Percentiles rank a stretch among this genome's conserved stretches.
These are phyloP conservation scores for Drosophila cardini DNA, from an alignment of 1,140 invertebrate genomes.

Conservation along the genomic window DNA sequence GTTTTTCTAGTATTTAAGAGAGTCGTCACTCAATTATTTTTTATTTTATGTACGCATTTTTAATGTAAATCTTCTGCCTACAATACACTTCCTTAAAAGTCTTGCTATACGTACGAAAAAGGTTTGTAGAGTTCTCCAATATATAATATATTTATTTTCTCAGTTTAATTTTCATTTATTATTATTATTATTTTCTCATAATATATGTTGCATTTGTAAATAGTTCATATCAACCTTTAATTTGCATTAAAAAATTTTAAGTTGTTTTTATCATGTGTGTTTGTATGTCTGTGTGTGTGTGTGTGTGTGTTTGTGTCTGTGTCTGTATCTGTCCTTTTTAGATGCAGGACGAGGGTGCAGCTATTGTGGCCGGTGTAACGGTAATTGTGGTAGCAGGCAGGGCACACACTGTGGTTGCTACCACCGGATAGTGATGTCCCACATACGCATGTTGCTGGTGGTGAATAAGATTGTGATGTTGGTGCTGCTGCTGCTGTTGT, in stretches of 20 bases:
- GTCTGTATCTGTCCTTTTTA: constrained; percentile 35
- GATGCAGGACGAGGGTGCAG: constrained; percentile 68
- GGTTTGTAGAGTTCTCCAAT: constrained; percentile 60
- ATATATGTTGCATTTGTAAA: constrained; percentile 60
- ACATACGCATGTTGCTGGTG: constrained; percentile 52
- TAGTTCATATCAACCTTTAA: constrained; percentile 78
- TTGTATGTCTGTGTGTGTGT: constrained; percentile 21
- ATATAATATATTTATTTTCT: constrained; percentile 46
- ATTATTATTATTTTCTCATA: constrained; percentile 28
- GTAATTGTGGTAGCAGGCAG: constrained; percentile 73
- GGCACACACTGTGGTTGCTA: constrained; percentile 71
- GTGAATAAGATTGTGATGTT: constrained; percentile 48
- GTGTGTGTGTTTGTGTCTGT: not conserved
- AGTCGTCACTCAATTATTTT: constrained; percentile 59
- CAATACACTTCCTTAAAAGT: constrained; percentile 63
- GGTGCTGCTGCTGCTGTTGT: constrained; percentile 56
- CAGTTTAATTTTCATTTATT: constrained; percentile 8
- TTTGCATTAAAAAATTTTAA: constrained; percentile 56
- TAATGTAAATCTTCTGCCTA: constrained; percentile 48
- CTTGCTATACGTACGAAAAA: constrained; percentile 74
- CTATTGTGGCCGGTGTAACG: constrained; percentile 70
- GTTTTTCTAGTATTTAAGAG: constrained; percentile 65
- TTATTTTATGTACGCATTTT: constrained; percentile 49
- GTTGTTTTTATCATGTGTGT: constrained; percentile 33
- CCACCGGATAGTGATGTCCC: constrained; percentile 69